Evolutionary conservation across 2,797 vertebrate genomes (phyloP), one percentile per base, ranked within the genome.

Genomic region (Mallotus villosus): DNA sequence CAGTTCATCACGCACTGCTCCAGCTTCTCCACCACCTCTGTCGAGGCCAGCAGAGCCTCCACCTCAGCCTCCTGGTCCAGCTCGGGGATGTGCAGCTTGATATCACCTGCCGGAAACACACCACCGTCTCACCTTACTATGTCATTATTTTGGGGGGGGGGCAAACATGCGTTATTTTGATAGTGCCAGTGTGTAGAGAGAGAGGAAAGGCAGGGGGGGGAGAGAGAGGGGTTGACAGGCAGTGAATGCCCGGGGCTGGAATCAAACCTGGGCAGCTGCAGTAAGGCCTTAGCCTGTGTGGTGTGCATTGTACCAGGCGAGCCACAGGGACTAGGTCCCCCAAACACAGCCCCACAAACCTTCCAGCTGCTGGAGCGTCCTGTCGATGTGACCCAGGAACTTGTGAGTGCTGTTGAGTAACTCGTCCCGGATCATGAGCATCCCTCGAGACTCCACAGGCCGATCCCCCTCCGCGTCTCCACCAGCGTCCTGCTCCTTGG

Each of bases 1-100:
- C 97, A 99, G 81, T 92, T 94, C 79, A 94, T 84, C 74, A 94
- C 92, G 78, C 90, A 95, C 16, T 91, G 92, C 79, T 97, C 95
- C 85, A 99, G 77, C 49, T 84, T 74, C 19, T 94, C 93, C 17
- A 96, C 71, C 1, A 91, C 80, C 32, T 87, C 89, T 4, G 77
- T 63, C 82, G 89, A 80, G 4, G 76, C 70, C 1, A 92, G 88
- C 68, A 97, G 84, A 0, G 77, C 73, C 0, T 87, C 57, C 63
- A 92, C 84, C 2, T 93, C 91, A 1, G 82, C 80, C 8, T 94
- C 83, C 32, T 97, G 67, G 61, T 93, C 93, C 25, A 97, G 4
- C 41, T 91, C 75, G 1, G 97, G 97, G 81, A 97, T 94, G 19
- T 94, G 86, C 51, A 99, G 84, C 65, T 87, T 92, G 78, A 93